phyloP scores from a whole-genome alignment of 2,888 invertebrate species.

The Tromatobia lineatoria region DNA sequence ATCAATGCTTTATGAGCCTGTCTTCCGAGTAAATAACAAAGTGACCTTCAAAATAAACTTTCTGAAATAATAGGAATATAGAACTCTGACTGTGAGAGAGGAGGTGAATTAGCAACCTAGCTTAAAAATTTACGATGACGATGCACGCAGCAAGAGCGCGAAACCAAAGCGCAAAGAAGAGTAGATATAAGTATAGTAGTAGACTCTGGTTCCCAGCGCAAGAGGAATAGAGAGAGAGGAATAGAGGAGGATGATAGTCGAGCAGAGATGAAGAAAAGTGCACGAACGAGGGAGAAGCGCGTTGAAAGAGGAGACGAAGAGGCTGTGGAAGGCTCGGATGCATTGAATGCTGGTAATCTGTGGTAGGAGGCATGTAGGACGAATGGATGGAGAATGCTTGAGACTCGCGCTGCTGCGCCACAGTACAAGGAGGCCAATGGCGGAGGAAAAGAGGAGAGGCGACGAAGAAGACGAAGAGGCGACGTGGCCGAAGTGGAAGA shows the following conservation, averaged over 20 bases:
- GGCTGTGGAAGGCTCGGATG: conserved; percentile 77
- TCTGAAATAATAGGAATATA: too few species aligned
- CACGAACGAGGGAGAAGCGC: conserved; percentile 44
- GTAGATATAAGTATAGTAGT: neutral
- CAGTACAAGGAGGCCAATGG: conserved; percentile 66
- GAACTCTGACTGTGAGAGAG: too few species aligned
- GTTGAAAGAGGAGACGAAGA: conserved; percentile 70
- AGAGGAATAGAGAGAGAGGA: conserved; percentile 1
- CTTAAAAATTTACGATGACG: conserved; percentile 53
- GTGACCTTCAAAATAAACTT: too few species aligned
- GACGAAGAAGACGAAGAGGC: conserved; percentile 54
- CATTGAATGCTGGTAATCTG: conserved; percentile 79
- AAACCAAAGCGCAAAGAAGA: conserved; percentile 10
- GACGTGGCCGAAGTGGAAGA: conserved; percentile 55
- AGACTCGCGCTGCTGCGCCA: conserved; percentile 59
- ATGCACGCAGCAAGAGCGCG: conserved; percentile 26
- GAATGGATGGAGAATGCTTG: conserved; percentile 81
- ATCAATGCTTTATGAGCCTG: too few species aligned
- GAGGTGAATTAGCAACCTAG: neutral
- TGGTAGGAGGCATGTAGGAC: conserved; percentile 84
- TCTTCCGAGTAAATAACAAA: too few species aligned
- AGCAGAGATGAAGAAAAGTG: conserved; percentile 10
- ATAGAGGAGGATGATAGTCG: neutral
- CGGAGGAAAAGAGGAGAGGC: conserved; percentile 51
- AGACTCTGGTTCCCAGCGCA: conserved; percentile 11